Percentiles rank a stretch among this genome's conserved stretches.
Evolutionary conservation across 2,888 invertebrate species (phyloP).

Genomic region (Troides aeacus): DNA sequence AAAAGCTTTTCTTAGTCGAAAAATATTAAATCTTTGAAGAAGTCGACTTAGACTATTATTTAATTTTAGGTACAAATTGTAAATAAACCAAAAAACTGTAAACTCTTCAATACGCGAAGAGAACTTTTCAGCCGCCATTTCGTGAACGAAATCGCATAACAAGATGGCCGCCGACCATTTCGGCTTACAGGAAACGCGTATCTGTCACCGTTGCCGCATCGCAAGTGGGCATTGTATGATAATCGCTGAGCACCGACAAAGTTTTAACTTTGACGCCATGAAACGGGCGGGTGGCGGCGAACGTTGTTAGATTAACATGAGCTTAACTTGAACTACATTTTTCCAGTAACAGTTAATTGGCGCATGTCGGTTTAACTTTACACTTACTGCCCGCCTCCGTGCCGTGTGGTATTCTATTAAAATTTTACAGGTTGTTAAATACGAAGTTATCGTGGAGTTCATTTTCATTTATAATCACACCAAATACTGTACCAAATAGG

Average conservation of each 20-base stretch:
- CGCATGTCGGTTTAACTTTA: constrained; percentile 9
- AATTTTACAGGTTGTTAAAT: constrained; percentile 1
- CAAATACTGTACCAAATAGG: no score
- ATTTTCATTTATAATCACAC: no score
- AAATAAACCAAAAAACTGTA: background rate
- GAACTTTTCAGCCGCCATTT: constrained; percentile 55
- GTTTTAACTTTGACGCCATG: constrained; percentile 61
- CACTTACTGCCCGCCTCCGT: background rate
- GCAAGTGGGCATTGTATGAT: constrained; percentile 78
- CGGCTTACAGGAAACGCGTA: constrained; percentile 75
- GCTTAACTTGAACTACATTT: constrained; percentile 21
- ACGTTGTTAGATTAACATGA: constrained; percentile 20
- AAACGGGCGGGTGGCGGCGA: constrained; percentile 44
- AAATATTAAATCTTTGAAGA: no score
- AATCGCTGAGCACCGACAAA: constrained; percentile 70
- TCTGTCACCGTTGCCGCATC: constrained; percentile 74
- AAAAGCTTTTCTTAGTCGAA: no score
- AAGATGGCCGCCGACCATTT: constrained; percentile 73
- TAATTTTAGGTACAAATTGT: no score
- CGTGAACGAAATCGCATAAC: constrained; percentile 54
- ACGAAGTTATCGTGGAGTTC: background rate
- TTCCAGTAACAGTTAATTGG: constrained; percentile 26
- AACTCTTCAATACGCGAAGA: background rate
- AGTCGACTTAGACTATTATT: no score
- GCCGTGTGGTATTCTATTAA: background rate